Conservation (phyloP, 2,113 vertebrate genomes). For the Larimichthys crocea region DNA sequence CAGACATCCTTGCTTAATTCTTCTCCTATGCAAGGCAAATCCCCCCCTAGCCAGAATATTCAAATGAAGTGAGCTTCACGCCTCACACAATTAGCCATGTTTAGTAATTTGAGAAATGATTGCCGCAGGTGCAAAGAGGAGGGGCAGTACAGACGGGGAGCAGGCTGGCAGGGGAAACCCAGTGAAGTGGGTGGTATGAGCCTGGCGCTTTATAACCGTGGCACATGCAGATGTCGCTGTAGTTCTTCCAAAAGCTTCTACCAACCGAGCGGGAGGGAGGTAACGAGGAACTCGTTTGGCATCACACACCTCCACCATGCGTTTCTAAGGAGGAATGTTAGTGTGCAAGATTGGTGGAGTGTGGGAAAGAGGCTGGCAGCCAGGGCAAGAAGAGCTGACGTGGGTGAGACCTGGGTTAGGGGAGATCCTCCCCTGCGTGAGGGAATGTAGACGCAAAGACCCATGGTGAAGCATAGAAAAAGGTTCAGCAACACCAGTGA, state of each 20-base stretch:
- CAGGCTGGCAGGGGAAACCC: conserved; percentile 75
- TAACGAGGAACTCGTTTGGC: conserved; percentile 88
- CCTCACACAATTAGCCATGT: conserved; percentile 89
- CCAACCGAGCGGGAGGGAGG: conserved; percentile 85
- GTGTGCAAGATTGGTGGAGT: conserved; percentile 49
- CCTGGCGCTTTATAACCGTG: conserved; percentile 86
- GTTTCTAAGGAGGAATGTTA: conserved; percentile 65
- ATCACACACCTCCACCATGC: conserved; percentile 78
- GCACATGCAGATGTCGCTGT: conserved; percentile 99
- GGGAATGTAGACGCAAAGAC: conserved; percentile 89
- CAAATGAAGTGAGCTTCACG: conserved; percentile 90
- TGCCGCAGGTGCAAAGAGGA: conserved; percentile 76
- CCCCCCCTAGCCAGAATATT: conserved; percentile 91
- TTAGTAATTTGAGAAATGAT: conserved; percentile 83
- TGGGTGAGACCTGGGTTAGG: conserved; percentile 53
- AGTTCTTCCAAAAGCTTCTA: conserved; percentile 95
- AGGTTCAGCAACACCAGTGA: conserved; percentile 81
- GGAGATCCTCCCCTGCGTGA: conserved; percentile 80
- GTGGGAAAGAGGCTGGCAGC: conserved; percentile 67
- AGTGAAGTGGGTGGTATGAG: conserved; percentile 78
- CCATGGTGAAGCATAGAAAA: conserved; percentile 82
- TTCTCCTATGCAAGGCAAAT: conserved; percentile 77
- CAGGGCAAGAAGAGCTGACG: conserved; percentile 50
- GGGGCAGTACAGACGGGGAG: conserved; percentile 62
- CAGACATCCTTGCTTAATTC: conserved; percentile 75